Conservation (phyloP, 2,888 invertebrate genomes). For the Anaspis maculata region DNA sequence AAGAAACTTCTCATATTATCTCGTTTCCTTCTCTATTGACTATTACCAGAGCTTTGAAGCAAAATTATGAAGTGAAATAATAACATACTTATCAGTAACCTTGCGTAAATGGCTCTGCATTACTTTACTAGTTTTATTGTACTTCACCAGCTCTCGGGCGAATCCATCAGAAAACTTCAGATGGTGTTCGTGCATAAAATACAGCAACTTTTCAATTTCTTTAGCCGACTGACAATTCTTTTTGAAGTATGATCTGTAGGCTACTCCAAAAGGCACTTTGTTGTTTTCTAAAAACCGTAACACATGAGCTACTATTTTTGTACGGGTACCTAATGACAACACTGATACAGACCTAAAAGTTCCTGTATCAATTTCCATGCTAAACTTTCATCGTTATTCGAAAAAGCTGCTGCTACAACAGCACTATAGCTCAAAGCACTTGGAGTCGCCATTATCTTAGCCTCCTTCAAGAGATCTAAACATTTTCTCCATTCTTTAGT, state of each 20-base stretch:
- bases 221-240: constrained; percentile 23
- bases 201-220: constrained; percentile 51
- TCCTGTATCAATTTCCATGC: constrained; percentile 55
- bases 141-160: neutral
- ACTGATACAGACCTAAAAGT: constrained; percentile 39
- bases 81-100: neutral
- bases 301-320: too few relatives aligned
- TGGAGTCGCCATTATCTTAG: constrained; percentile 36
- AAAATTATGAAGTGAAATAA: neutral
- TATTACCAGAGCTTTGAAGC: too few relatives aligned
- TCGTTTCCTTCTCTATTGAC: too few relatives aligned
- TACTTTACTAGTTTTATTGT: neutral
- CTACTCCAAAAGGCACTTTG: too few relatives aligned
- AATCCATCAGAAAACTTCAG: neutral
- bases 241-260: too few relatives aligned
- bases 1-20: too few relatives aligned
- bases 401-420: constrained; percentile 50
- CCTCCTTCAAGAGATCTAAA: constrained; percentile 51
- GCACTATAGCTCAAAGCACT: constrained; percentile 40
- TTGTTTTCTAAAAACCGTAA: too few relatives aligned
- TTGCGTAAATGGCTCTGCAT: neutral
- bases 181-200: constrained; percentile 39
- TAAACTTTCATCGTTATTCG: constrained; percentile 47
- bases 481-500: constrained; percentile 58
- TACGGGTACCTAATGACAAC: too few relatives aligned